Conservation (phyloP, 1,140 invertebrate genomes). For the Gonioctena quinquepunctata region DNA sequence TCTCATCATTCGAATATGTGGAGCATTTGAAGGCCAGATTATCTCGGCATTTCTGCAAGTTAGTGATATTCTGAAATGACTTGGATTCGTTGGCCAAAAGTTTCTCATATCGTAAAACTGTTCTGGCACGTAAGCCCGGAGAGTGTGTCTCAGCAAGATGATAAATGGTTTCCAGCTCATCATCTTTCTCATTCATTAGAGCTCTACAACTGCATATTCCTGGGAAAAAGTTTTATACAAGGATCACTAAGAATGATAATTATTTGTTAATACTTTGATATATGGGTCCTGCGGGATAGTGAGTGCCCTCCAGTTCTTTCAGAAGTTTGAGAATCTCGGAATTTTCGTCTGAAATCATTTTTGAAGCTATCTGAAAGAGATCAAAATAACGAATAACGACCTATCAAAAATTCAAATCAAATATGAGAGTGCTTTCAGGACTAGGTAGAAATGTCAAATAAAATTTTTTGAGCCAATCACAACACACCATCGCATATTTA, state of each 20-base stretch:
- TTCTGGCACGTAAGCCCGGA: conserved; percentile 33
- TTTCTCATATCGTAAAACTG: conserved; percentile 34
- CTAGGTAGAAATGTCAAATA: too few relatives aligned
- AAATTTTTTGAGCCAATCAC: too few relatives aligned
- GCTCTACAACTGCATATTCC: conserved; percentile 31
- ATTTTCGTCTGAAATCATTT: not conserved
- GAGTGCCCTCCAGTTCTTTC: conserved; percentile 24
- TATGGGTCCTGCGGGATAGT: conserved; percentile 27
- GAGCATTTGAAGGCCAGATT: conserved; percentile 32
- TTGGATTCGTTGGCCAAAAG: conserved; percentile 14
- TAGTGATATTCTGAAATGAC: not conserved
- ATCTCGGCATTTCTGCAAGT: conserved; percentile 26
- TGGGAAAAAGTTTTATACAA: conserved; percentile 11
- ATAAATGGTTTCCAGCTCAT: conserved; percentile 38
- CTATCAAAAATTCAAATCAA: too few relatives aligned
- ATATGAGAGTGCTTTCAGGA: too few relatives aligned
- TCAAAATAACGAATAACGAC: not conserved
- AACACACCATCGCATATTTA: too few relatives aligned
- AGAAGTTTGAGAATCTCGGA: not conserved
- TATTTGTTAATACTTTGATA: conserved; percentile 30
- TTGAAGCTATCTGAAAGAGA: not conserved
- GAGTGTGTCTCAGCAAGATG: conserved; percentile 40
- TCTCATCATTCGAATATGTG: conserved; percentile 4
- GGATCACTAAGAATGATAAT: not conserved
- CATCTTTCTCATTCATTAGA: conserved; percentile 5